Evolutionary conservation across 2,888 invertebrate genomes (phyloP), one percentile per base, ranked within the genome.

Genomic region (Hofmannophila pseudospretella): DNA sequence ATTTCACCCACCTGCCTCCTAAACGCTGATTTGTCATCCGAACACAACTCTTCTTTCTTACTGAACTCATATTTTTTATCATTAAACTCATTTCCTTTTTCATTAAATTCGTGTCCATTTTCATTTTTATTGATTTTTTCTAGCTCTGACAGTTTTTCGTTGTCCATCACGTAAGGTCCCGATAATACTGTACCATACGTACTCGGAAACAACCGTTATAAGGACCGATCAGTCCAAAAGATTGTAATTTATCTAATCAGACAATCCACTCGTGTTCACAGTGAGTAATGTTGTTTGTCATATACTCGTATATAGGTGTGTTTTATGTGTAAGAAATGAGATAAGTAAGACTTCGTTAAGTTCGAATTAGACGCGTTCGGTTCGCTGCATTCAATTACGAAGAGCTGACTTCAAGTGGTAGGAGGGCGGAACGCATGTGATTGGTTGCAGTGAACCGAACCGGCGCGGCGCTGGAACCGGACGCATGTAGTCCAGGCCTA

Each of bases 1-100:
- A n/a, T n/a, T n/a, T n/a, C n/a, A 73, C 79, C 62, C 57, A 85
- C 84, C 82, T 85, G 84, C 68, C 74, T 74, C 16, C 62, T 54
- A 42, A 82, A 76, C 3, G 76, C 71, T 29, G 59, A 57, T 26
- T 51, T 44, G 14, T 47, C 44, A 13, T 56, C 50, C 28, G 32
- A 42, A 45, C 47, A 42, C 33, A 22, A 41, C 11, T 66, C 62
- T 39, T 58, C 51, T 16, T 16, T 16, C 5, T 16, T 5, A 16
- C 46, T 41, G 33, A 25, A 42, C 13, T 66, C 62, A 39, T 58
- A 51, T 35, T 42, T 51, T 32, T n/a, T n/a, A n/a, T 63, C 68
- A 62, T 55, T 44, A 22, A 52, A 47, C 3, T 59, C 65, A 44
- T 72, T 69, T 36, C 62, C 65, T 34, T 41, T 51, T 32, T 63